Base-by-base conservation (phyloP, 2,797 vertebrate genomes). In the Pseudomugil gertrudae region DNA sequence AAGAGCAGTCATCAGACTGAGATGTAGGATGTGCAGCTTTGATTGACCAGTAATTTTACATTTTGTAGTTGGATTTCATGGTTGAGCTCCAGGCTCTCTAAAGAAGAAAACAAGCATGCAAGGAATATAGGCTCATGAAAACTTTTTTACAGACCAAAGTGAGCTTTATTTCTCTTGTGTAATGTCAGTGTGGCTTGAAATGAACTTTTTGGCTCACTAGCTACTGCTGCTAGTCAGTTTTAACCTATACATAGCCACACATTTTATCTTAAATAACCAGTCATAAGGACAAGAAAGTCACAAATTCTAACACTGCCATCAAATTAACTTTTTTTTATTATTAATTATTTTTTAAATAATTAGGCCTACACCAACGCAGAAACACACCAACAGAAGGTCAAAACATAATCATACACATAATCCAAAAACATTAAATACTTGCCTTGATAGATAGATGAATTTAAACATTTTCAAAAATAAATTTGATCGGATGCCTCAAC, bases 11-110 rank as follows among this genome's bases (percentile, higher is more conserved):
- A 33, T 65, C 70, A 77, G 63, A 47, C 43, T 63, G 68, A 78
- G 69, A 78, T 59, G 43, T 30, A 9, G 50, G 57, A 79, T 83
- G 71, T 83, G 68, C 65, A 23, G 54, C 60, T 83, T 72, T 84
- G 84, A 88, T 69, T 86, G 85, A 90, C 81, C 78, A 71, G 65
- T 76, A 72, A 78, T 89, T 84, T 79, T 66, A 78, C 56, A 81
- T 85, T 84, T 81, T 87, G 76, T 72, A 43, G 63, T 66, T 69
- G 53, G 50, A 78, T 83, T 81, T 81, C 70, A 84, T 58, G 77
- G 68, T 56, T 76, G 53, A 57, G 57, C 66, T 84, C 40, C 36
- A 43, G 67, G 62, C 63, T 77, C 67, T 74, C 67, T 66, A 52
- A 80, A 80, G 76, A 69, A 74, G 80, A 83, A 73, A 72, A 71